Base-by-base conservation (phyloP, 1,140 invertebrate genomes). In the Hestina assimilis region DNA sequence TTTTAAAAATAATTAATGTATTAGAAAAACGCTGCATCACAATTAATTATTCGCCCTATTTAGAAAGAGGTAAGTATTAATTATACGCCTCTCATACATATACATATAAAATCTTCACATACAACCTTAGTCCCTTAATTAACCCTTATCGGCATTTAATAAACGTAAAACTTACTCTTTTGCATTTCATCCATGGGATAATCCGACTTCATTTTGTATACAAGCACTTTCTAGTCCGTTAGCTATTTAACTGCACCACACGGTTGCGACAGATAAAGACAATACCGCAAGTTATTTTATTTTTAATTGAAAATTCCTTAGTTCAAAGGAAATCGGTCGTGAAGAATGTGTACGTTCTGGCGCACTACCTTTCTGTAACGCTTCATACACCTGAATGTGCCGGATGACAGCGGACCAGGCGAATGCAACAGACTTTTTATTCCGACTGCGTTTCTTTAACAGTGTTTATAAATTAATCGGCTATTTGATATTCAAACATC, bases 141-240 rank as follows among this genome's bases (percentile, higher is more conserved):
- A 11, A 38, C 14, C 15, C 20, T 42, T 24, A 40, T 11, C 33
- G 47, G 15, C 33, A n/a, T 38, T 17, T 4, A 38, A 20, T 9
- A 20, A 19, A 8, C 47, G 9, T 21, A 47, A 15, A 29, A 87
- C 83, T 87, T 79, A 87, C 84, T 82, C 76, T 87, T 87, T 64
- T 87, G 84, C 81, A 85, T 78, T 54, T 85, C 84, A 80, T 87
- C 84, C 82, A 87, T 82, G 21, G 84, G 77, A 74, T 87, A 87
- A 84, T 87, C 84, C 78, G 84, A 83, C 79, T 87, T 87, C 84
- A 87, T 87, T 72, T 76, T 79, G 56, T 61, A 41, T 59, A 74
- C 15, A 20, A 38, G 17, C 78, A 83, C 74, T 76, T 67, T 75
- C 66, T 62, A 74, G 53, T 48, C 55, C 55, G 65, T 35, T 40